phyloP scores from a whole-genome alignment of 30 jellyfish, hydroid and myxozoan species.

The Pelagia noctiluca region DNA sequence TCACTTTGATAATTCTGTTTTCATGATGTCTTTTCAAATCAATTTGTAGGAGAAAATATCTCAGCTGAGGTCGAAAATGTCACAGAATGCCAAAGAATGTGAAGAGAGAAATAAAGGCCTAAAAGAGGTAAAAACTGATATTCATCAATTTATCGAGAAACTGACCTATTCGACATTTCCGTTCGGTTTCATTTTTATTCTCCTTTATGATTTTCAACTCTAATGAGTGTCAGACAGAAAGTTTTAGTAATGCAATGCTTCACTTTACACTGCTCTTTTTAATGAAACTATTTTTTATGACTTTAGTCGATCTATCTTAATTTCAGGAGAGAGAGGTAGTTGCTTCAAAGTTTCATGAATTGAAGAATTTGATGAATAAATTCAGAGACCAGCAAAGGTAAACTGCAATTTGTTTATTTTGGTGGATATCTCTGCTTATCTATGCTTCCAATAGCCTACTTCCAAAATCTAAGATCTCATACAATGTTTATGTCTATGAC shows the following conservation, averaged over 20 bases:
- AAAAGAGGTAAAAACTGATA: constrained; percentile 72
- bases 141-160: too few relatives aligned
- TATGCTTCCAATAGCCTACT: neutral
- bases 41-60: constrained; percentile 82
- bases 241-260: too few relatives aligned
- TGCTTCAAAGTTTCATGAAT: constrained; percentile 82
- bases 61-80: constrained; percentile 88
- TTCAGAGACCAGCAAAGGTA: constrained; percentile 92
- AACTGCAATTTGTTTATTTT: constrained; percentile 7
- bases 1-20: too few relatives aligned
- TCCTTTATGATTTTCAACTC: neutral
- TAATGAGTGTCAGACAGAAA: neutral
- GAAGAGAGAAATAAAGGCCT: constrained; percentile 87
- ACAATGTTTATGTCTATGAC: too few relatives aligned
- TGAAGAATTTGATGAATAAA: constrained; percentile 85
- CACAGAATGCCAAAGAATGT: constrained; percentile 89
- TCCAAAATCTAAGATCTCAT: too few relatives aligned
- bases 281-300: too few relatives aligned
- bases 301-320: too few relatives aligned
- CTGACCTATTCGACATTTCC: too few relatives aligned
- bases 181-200: neutral
- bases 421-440: neutral
- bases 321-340: constrained; percentile 89
- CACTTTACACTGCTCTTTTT: too few relatives aligned
- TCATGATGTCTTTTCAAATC: too few relatives aligned